Base-by-base conservation (phyloP, 2,888 invertebrate species). In the Unio delphinus region DNA sequence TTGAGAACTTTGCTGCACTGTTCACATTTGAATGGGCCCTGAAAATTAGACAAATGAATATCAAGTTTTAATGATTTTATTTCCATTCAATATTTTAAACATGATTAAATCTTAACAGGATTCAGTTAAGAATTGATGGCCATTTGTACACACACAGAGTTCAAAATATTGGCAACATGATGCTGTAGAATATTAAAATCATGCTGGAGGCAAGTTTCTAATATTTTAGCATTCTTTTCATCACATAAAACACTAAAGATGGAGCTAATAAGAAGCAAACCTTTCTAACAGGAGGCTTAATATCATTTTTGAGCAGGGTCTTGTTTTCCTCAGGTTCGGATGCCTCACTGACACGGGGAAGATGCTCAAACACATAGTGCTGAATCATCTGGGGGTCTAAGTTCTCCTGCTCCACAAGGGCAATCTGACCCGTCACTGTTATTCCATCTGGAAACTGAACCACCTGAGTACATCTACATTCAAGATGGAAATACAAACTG, bases 11-110 rank as follows among this genome's bases (percentile, higher is more conserved):
- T 90, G 15, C 89, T 90, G 84, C 93, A 93, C 61, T 90, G 87
- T 45, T 90, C 90, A 84, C 93, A 93, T 62, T 85, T 89, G 79
- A 90, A 91, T 11, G 91, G 91, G 23, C 91, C 91, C 90, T 90
- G 72, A n/a, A 73, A 67, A 45, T 45, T 45, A 45, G 15, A 45
- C 30, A 55, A 56, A 65, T 58, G 5, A 56, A n/a, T 20, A 7
- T 30, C n/a, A n/a, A n/a, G 17, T 61, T n/a, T 11, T 11, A 65
- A 7, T 23, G 23, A 59, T 59, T 59, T 15, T 18, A 59, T 59
- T 59, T 59, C 17, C 59, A 59, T 23, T 23, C 15, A 59, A 59
- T 59, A 23, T 59, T 11, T 18, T 17, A 59, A 45, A 11, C 15
- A 45, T 15, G 15, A 34, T 45, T 15, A 45, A 15, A 45, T 11